Base-by-base conservation (phyloP, 2,888 invertebrate genomes). In the Nysson spinosus region DNA sequence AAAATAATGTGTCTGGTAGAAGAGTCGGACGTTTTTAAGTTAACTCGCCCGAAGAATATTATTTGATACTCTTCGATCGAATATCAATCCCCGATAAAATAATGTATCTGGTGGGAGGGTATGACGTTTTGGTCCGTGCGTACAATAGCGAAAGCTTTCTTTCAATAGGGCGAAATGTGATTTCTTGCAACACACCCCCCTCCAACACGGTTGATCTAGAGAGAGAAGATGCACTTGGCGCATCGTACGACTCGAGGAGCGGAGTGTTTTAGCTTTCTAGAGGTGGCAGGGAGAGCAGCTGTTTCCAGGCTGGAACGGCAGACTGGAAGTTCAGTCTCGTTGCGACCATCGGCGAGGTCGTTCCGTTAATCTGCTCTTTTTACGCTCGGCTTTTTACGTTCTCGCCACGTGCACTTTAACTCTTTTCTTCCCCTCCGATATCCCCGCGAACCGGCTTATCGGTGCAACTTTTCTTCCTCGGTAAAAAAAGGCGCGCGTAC, bases 291-390 rank as follows among this genome's bases (percentile, higher is more conserved):
- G 57, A 49, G 62, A 68, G 76, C 75, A 76, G 77, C 77, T 74
- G 77, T 71, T 76, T 77, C 77, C 75, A 76, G 75, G 65, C 76
- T 76, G 75, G 74, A 65, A 61, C 73, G 52, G 50, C 60, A 30
- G 69, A 12, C 60, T 61, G 68, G 57, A 65, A 58, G 62, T 74
- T 75, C 78, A 80, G 80, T 80, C 68, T 67, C 72, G 77, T 75
- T 70, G 77, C 78, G 79, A 75, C 76, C 77, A 75, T 70, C 78
- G 78, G 34, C 64, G 76, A 70, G 72, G 69, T 79, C 68, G 77
- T 42, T 12, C 69, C 49, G 66, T 40, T n/a, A 50, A 26, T 22
- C 39, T 37, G 46, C 35, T 47, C 52, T 65, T 49, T 47, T 52
- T 30, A 40, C 49, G 69, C 35, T 28, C 56, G 40, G n/a, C 51